phyloP scores from a whole-genome alignment of 2,888 invertebrate species.

The Mesochorus sp. region DNA sequence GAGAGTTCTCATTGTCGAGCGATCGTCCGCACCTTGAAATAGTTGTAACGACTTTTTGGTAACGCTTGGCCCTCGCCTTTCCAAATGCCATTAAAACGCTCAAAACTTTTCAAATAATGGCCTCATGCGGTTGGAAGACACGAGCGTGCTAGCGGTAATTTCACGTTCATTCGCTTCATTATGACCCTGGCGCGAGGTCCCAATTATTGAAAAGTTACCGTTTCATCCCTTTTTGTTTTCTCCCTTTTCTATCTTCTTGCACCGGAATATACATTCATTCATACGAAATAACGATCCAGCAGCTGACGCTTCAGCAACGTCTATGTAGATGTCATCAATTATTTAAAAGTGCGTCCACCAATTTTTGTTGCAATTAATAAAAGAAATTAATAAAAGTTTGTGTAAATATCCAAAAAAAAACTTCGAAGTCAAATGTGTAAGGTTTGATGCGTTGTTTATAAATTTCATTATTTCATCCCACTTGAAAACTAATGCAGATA shows the following conservation, averaged over 20 bases:
- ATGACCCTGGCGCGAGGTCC: constrained; percentile 67
- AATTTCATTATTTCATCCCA: too few relatives aligned
- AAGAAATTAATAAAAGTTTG: too few relatives aligned
- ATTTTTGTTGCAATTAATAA: too few relatives aligned
- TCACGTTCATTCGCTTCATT: constrained; percentile 74
- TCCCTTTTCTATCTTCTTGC: background rate
- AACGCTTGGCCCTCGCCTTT: constrained; percentile 68
- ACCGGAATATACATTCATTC: background rate
- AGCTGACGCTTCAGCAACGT: background rate
- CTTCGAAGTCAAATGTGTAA: too few relatives aligned
- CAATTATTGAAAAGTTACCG: constrained; percentile 78
- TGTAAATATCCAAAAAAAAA: too few relatives aligned
- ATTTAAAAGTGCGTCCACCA: too few relatives aligned
- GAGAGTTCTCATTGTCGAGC: constrained; percentile 37
- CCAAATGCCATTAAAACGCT: constrained; percentile 75
- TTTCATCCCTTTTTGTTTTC: constrained; percentile 28
- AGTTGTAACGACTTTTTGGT: constrained; percentile 78
- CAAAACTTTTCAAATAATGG: constrained; percentile 77
- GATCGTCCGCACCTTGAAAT: constrained; percentile 56
- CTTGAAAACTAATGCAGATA: too few relatives aligned
- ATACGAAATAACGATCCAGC: background rate
- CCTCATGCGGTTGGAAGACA: constrained; percentile 59
- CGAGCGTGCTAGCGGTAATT: constrained; percentile 75
- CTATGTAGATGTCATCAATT: background rate
- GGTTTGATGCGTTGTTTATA: too few relatives aligned